Evolutionary conservation across 2,888 invertebrate genomes (phyloP).

Genomic region (Amphipyra tragopoginis): DNA sequence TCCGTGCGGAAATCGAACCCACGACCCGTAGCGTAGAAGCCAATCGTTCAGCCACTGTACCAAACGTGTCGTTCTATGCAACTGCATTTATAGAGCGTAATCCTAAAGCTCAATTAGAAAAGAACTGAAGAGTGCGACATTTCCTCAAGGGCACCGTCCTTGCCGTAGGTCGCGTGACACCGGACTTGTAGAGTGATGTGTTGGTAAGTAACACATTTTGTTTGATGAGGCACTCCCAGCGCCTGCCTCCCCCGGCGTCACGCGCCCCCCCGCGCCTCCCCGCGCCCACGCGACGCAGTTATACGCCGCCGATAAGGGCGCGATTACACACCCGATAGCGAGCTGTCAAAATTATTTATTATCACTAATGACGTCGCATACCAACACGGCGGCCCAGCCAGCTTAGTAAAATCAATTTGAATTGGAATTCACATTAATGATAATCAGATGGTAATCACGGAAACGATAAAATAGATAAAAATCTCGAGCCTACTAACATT

Average conservation of each 20-base stretch:
- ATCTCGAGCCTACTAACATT: not conserved
- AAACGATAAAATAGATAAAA: constrained; percentile 5
- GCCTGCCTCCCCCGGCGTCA: not conserved
- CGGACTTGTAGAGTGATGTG: not conserved
- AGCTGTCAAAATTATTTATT: constrained; percentile 44
- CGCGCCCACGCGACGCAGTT: constrained; percentile 1
- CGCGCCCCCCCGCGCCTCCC: not conserved
- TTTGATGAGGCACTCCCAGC: not conserved
- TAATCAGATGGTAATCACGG: not conserved
- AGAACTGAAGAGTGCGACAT: not conserved
- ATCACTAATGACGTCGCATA: constrained; percentile 37
- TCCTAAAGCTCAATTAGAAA: not conserved
- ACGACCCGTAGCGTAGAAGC: too few relatives aligned
- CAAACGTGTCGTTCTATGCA: too few relatives aligned
- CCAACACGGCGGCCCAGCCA: not conserved
- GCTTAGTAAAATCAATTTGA: constrained; percentile 1
- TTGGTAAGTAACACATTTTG: not conserved
- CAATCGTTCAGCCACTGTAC: too few relatives aligned
- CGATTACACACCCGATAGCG: constrained; percentile 39
- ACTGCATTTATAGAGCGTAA: too few relatives aligned
- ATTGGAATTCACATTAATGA: constrained; percentile 4
- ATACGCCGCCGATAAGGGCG: constrained; percentile 24
- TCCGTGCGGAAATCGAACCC: too few relatives aligned
- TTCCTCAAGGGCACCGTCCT: not conserved
- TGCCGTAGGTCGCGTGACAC: not conserved